Evolutionary conservation across 2,888 invertebrate species (phyloP).

Genomic region (Leptura quadrifasciata): DNA sequence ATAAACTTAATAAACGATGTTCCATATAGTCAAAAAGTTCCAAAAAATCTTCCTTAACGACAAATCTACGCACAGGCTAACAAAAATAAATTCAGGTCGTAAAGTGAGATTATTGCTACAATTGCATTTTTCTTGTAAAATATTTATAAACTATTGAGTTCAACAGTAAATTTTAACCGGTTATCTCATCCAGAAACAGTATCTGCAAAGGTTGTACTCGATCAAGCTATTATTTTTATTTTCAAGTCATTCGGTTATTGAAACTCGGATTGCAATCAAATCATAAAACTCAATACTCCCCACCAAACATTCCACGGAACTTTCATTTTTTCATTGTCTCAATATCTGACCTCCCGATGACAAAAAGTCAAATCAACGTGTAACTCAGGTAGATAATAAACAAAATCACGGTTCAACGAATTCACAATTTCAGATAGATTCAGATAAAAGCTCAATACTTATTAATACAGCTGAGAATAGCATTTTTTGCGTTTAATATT

Average conservation of each 20-base stretch:
- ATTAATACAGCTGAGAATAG: not conserved
- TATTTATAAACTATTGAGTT: no score
- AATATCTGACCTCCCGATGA: conserved; percentile 63
- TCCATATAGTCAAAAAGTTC: no score
- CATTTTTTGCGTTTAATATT: no score
- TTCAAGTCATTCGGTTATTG: conserved; percentile 62
- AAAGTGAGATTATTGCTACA: no score
- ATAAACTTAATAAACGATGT: no score
- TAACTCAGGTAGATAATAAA: conserved; percentile 56
- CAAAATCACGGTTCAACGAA: conserved; percentile 51
- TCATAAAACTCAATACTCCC: conserved; percentile 49
- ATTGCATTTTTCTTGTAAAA: no score
- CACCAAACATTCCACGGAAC: conserved; percentile 48
- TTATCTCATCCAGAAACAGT: no score
- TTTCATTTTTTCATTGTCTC: conserved; percentile 59
- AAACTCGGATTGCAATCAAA: conserved; percentile 64
- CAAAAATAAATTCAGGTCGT: no score
- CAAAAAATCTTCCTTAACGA: no score
- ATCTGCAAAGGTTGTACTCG: no score
- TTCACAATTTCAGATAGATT: conserved; percentile 37
- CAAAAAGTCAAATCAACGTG: conserved; percentile 57
- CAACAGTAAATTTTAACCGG: no score
- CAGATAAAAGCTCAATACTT: conserved; percentile 14
- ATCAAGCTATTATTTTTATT: conserved; percentile 12
- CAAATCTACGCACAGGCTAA: no score